Evolutionary conservation across 2,888 invertebrate genomes (phyloP).

Genomic region (Ametastegia equiseti): DNA sequence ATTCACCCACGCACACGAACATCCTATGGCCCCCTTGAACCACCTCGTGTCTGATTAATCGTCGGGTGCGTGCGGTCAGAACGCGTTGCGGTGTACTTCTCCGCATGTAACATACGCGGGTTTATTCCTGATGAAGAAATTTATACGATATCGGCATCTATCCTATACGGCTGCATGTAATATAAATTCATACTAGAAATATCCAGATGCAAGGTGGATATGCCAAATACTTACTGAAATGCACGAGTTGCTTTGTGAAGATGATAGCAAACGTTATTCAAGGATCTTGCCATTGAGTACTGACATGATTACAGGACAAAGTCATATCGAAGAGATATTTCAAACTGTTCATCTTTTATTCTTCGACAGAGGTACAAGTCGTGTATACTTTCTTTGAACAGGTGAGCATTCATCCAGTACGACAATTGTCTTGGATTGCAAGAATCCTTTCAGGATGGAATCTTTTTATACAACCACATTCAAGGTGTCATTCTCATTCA

Average conservation of each 20-base stretch:
- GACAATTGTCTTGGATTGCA: not conserved
- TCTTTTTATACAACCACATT: not conserved
- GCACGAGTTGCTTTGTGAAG: no score
- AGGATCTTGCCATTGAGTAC: no score
- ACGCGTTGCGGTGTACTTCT: conserved; percentile 1
- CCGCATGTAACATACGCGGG: not conserved
- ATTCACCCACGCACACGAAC: conserved; percentile 35
- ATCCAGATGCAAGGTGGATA: no score
- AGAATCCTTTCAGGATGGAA: not conserved
- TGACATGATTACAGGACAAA: no score
- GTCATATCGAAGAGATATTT: no score
- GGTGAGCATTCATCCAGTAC: not conserved
- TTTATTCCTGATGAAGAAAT: not conserved
- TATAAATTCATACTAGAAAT: no score
- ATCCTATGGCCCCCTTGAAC: not conserved
- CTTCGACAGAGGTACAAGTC: no score
- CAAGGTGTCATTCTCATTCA: not conserved
- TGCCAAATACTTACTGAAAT: no score
- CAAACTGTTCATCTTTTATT: no score
- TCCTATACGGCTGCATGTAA: no score
- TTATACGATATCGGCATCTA: not conserved
- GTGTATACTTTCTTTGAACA: no score
- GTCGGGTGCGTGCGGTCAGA: conserved; percentile 7
- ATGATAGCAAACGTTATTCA: no score
- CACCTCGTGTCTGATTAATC: conserved; percentile 6